These are phyloP conservation scores for Caenorhabditis sp. DNA, from an alignment of 2,888 invertebrate species.

Conservation along the genomic window DNA sequence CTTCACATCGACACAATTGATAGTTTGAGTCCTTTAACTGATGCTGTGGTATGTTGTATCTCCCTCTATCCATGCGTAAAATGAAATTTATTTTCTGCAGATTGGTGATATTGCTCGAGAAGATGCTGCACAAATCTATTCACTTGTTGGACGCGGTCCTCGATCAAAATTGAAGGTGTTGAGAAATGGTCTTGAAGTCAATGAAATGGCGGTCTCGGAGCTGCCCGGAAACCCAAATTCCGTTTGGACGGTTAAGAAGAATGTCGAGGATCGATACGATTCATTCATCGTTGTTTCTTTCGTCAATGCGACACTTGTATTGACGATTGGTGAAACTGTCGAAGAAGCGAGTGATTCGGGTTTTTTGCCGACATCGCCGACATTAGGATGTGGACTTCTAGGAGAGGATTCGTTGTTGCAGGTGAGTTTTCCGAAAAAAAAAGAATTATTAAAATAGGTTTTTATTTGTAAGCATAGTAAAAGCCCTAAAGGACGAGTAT, in stretches of 20 bases:
- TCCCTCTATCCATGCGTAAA: background rate
- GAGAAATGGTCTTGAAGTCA: slow-evolving; percentile 92
- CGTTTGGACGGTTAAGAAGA: slow-evolving; percentile 97
- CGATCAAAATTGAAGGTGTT: slow-evolving; percentile 85
- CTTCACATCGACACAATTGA: slow-evolving; percentile 83
- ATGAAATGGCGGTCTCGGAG: slow-evolving; percentile 99
- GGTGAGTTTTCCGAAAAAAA: too few species aligned
- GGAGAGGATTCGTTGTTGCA: slow-evolving; percentile 97
- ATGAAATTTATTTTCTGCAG: slow-evolving; percentile 61
- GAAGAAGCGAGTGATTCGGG: slow-evolving; percentile 99
- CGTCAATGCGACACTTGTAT: slow-evolving; percentile 95
- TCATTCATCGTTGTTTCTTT: slow-evolving; percentile 99
- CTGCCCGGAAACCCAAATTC: slow-evolving; percentile 99
- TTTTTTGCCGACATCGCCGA: slow-evolving; percentile 96
- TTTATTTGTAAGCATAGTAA: too few species aligned
- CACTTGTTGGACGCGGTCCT: slow-evolving; percentile 93
- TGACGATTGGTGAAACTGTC: slow-evolving; percentile 99
- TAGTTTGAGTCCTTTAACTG: slow-evolving; percentile 57
- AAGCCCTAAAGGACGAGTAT: too few species aligned
- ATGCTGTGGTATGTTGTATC: slow-evolving; percentile 38
- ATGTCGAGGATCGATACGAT: slow-evolving; percentile 96
- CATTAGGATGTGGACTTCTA: slow-evolving; percentile 94
- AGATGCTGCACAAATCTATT: slow-evolving; percentile 96
- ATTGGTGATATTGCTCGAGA: slow-evolving; percentile 83
- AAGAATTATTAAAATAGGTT: too few species aligned